Evolutionary conservation across 2,888 invertebrate species (phyloP), one percentile per base, ranked within the genome.

Genomic region (Ormyrus thymus): DNA sequence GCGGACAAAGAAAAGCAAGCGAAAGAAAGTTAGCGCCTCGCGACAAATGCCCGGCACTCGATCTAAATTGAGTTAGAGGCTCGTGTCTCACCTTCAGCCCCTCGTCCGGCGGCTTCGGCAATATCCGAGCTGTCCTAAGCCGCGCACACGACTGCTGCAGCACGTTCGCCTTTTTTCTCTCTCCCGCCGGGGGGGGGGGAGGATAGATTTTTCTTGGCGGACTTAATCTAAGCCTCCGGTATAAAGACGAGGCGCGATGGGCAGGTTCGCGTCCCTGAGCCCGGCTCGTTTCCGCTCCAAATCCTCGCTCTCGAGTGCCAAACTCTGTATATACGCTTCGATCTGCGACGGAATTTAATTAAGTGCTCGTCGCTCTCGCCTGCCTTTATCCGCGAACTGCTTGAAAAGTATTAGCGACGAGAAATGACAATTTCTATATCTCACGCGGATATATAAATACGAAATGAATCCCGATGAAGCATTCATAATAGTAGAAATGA

Each of bases 61-160:
- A 90, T 90, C 90, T 90, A 90, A 90, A 90, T 90, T 89, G 90
- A 89, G 90, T 90, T 89, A 90, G 86, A 87, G 87, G 86, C 84
- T 84, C n/a, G 58, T 75, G 81, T 53, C 76, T 80, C 66, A 79
- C 15, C 29, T 29, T 29, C 29, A 29, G 29, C 29, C 69, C 66
- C 66, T 74, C 78, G 64, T 53, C 77, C 83, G 10, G 2, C 15
- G 65, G 11, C 83, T 82, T 82, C 78, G 78, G 81, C 82, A 83
- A 83, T 83, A 83, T 83, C 82, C 81, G 81, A 78, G 61, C 80
- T 74, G 69, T 82, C 83, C 78, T 82, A 84, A 84, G 72, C 78
- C 59, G 46, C 48, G 13, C 43, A 1, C 55, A 80, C 81, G 79
- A 83, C 45, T 51, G 15, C 55, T 15, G 48, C 78, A 64, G 43